Evolutionary conservation across 2,113 vertebrate genomes (phyloP), one percentile per base, ranked within the genome.

Genomic region (Tragelaphus buxtoni): DNA sequence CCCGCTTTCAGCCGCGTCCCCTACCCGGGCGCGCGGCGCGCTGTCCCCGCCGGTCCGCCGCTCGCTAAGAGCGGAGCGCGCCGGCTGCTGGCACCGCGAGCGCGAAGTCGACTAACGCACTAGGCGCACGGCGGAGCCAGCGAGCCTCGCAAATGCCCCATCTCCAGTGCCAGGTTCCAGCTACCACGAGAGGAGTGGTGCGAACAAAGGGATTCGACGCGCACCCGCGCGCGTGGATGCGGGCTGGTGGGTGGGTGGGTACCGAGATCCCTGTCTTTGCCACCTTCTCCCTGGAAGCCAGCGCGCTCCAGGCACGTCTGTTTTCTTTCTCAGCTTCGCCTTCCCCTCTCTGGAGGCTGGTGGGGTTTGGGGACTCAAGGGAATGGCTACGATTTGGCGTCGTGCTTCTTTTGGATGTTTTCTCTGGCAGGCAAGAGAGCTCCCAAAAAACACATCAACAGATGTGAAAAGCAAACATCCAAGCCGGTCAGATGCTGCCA

Each of bases 381-480:
- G 96, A 92, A 61, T 1, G 35, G 49, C 60, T 16, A 24, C 17
- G 91, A 45, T 9, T 35, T 47, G 95, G 88, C 76, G 93, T 53
- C 81, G 28, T 5, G 89, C 51, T 80, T 26, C 53, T 89, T 18
- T 51, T 55, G 49, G 47, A 32, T 65, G 94, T 96, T 94, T 83
- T 89, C 93, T 94, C 96, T 61, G 81, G 95, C 92, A 39, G 65
- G 77, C 65, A 12, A 51, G 30, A 42, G 61, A 58, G 69, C 90
- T 76, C 86, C 88, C 94, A 13, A 28, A 85, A 91, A 94, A 63
- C 88, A 53, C 95, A 55, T 60, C 90, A 60, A 63, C 92, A 56
- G 95, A 95, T 88, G 97, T 42, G 91, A 87, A 95, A 97, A 55
- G 96, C 93, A 93, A 92, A 90, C 89, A 81, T 35, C 53, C 32